These are phyloP conservation scores for Cheilosia pagana DNA, from an alignment of 2,888 invertebrate genomes.

Conservation along the genomic window DNA sequence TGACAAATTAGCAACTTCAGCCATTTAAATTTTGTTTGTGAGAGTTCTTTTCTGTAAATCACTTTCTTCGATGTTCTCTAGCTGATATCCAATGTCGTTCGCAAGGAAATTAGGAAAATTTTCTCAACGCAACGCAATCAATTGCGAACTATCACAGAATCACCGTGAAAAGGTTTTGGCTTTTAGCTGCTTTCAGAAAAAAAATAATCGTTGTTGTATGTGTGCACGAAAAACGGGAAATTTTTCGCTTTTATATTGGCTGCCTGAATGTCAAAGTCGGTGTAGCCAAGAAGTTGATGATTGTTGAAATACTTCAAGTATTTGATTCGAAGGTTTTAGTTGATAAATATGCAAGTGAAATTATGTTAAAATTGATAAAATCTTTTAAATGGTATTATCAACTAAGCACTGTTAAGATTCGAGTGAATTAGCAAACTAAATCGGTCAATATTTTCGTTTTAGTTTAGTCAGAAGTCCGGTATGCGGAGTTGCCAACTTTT, in stretches of 20 bases:
- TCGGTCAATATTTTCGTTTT: neutral
- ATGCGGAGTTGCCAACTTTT: neutral
- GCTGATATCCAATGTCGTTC: slow-evolving; percentile 14
- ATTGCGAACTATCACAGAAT: slow-evolving; percentile 67
- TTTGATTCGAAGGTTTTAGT: neutral
- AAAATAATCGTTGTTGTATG: slow-evolving; percentile 13
- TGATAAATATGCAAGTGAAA: neutral
- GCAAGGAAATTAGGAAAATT: slow-evolving; percentile 37
- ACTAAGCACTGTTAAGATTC: too few species aligned
- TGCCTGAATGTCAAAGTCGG: slow-evolving; percentile 44
- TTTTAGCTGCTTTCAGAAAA: slow-evolving; percentile 50
- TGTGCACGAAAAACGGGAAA: slow-evolving; percentile 62
- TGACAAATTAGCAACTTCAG: slow-evolving; percentile 82
- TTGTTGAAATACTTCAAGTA: neutral
- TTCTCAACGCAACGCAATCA: slow-evolving; percentile 53
- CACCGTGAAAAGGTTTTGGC: slow-evolving; percentile 67
- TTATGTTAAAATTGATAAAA: too few species aligned
- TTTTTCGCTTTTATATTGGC: slow-evolving; percentile 25
- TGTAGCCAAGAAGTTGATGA: slow-evolving; percentile 2
- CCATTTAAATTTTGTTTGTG: slow-evolving; percentile 78
- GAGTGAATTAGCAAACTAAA: neutral
- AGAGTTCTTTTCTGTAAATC: slow-evolving; percentile 6
- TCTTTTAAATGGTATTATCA: too few species aligned
- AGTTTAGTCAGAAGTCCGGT: neutral
- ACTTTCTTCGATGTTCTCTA: slow-evolving; percentile 2